phyloP scores from a whole-genome alignment of 2,113 vertebrate species.

The Garra rufa region DNA sequence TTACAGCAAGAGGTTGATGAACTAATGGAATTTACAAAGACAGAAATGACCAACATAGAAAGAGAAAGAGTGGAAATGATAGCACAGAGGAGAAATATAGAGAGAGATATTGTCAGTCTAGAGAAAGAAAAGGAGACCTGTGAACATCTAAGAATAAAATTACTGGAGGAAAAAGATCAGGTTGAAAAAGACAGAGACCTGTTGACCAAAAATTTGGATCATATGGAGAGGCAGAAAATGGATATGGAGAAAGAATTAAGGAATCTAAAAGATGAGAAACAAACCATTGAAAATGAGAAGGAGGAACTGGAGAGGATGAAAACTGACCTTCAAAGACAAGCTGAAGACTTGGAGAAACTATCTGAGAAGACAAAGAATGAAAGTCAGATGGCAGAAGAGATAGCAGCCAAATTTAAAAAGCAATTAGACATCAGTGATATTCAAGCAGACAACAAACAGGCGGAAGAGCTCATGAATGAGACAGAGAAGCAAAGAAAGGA shows the following conservation, averaged over 20 bases:
- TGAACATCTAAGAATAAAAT: conserved; percentile 4
- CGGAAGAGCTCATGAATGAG: neutral
- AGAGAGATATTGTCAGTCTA: conserved; percentile 1
- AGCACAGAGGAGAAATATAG: neutral
- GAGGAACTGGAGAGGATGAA: conserved; percentile 26
- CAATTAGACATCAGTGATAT: neutral
- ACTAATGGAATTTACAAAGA: conserved; percentile 37
- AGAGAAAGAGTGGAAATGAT: conserved; percentile 17
- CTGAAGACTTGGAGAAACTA: conserved; percentile 26
- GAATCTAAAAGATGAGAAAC: neutral
- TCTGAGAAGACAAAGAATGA: neutral
- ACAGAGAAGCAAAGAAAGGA: conserved; percentile 57
- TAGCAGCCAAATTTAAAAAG: neutral
- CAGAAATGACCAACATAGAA: conserved; percentile 7
- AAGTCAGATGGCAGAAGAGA: neutral
- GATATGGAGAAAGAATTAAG: neutral
- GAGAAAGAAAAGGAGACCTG: neutral
- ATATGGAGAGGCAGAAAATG: neutral
- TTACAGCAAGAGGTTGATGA: conserved; percentile 45
- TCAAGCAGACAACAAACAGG: neutral
- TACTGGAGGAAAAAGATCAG: neutral
- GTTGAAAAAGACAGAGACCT: conserved; percentile 1
- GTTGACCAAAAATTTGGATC: neutral
- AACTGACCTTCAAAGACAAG: conserved; percentile 26
- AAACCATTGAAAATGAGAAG: conserved; percentile 24